These are phyloP conservation scores for Arothron firmamentum DNA, from an alignment of 2,113 vertebrate genomes.

Conservation along the genomic window DNA sequence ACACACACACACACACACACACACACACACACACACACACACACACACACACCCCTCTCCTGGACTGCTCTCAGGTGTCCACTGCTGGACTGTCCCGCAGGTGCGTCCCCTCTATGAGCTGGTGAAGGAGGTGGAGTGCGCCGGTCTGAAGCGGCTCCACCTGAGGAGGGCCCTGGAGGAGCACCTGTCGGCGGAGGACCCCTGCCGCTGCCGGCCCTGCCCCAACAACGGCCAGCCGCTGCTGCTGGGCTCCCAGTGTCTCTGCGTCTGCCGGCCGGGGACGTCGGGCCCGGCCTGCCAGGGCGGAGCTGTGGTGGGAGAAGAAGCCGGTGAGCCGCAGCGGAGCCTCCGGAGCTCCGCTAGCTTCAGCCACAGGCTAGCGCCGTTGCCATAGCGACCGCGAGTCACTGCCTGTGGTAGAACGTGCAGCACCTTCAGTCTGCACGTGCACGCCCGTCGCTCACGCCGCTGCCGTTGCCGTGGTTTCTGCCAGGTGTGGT, in stretches of 20 bases:
- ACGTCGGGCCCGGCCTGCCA: constrained; percentile 84
- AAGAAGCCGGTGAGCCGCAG: too few species aligned
- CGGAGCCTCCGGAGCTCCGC: too few species aligned
- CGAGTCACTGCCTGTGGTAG: too few species aligned
- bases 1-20: too few species aligned
- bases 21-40: too few species aligned
- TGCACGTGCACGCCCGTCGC: too few species aligned
- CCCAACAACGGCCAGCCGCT: constrained; percentile 78
- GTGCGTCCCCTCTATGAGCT: constrained; percentile 85
- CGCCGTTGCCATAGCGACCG: too few species aligned
- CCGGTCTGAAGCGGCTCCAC: constrained; percentile 80
- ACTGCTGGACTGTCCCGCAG: constrained; percentile 62
- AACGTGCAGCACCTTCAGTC: too few species aligned
- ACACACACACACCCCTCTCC: too few species aligned
- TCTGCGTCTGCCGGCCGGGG: constrained; percentile 82
- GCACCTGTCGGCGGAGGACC: constrained; percentile 80
- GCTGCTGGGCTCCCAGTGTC: constrained; percentile 75
- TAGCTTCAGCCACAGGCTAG: too few species aligned
- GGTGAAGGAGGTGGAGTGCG: constrained; percentile 90
- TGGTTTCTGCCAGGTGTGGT: constrained; percentile 65
- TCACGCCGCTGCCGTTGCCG: too few species aligned
- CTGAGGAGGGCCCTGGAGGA: constrained; percentile 83
- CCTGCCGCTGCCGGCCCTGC: constrained; percentile 86
- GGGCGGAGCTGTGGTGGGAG: constrained; percentile 71
- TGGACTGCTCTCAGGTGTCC: too few species aligned